Evolutionary conservation across 2,888 invertebrate species (phyloP).

Genomic region (Xestia ashworthii): DNA sequence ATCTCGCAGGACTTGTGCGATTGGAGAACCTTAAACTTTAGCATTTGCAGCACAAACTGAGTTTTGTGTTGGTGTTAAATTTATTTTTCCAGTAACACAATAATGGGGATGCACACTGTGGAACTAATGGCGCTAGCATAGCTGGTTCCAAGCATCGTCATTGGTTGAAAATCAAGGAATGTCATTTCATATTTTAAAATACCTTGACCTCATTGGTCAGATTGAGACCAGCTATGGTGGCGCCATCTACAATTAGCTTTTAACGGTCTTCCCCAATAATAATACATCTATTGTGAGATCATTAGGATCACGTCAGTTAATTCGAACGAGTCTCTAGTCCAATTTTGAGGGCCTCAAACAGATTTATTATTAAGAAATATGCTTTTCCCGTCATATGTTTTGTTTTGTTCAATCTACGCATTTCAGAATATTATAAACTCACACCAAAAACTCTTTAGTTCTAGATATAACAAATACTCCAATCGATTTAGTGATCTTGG

Average conservation of each 20-base stretch:
- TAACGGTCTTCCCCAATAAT: no score
- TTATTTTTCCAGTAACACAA: background rate
- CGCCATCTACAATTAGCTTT: no score
- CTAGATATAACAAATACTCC: background rate
- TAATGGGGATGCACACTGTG: no score
- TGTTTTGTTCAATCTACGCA: background rate
- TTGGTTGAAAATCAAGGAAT: no score
- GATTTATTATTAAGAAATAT: background rate
- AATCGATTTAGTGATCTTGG: background rate
- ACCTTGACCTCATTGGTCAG: no score
- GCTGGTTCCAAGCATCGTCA: no score
- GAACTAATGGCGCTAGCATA: no score
- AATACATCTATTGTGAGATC: background rate
- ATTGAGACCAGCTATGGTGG: no score
- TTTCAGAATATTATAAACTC: background rate
- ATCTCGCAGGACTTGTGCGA: background rate
- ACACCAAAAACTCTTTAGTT: background rate
- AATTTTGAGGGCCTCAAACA: no score
- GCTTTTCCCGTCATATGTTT: background rate
- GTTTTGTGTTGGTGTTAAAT: background rate
- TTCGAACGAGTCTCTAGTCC: background rate
- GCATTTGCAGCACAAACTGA: background rate
- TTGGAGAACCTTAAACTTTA: background rate
- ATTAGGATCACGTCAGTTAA: background rate
- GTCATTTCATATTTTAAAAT: no score